These are phyloP conservation scores for Actinemys pallida DNA, from an alignment of 2,113 vertebrate species.

Conservation along the genomic window DNA sequence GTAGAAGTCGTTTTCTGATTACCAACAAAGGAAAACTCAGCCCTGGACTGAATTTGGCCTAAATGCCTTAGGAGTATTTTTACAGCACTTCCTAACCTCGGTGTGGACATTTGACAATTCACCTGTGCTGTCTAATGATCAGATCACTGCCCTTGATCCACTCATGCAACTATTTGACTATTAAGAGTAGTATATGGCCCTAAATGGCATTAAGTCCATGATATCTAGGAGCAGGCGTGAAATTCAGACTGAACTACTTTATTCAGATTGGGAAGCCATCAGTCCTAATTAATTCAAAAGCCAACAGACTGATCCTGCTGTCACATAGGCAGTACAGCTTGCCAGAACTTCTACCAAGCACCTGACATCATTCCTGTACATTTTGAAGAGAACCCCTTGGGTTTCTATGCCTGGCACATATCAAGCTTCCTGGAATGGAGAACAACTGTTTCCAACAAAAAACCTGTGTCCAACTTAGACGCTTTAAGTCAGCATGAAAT, in stretches of 20 bases:
- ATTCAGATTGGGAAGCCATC: neutral
- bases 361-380: neutral
- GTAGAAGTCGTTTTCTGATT: rapidly evolving
- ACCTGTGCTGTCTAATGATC: neutral
- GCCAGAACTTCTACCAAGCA: rapidly evolving
- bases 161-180: neutral
- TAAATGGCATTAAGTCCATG: neutral
- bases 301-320: neutral
- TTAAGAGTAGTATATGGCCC: neutral
- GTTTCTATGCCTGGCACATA: neutral
- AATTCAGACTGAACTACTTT: neutral
- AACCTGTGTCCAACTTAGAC: neutral
- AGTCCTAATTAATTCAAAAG: neutral
- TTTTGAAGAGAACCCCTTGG: rapidly evolving
- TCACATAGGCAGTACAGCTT: neutral
- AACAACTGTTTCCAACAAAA: neutral
- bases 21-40: neutral
- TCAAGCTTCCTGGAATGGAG: neutral
- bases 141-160: neutral
- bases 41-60: rapidly evolving
- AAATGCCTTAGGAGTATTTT: neutral
- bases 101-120: neutral
- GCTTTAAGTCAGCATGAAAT: neutral
- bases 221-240: neutral
- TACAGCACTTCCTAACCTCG: neutral